Base-by-base conservation (phyloP, 2,113 vertebrate species). In the Menura novaehollandiae region DNA sequence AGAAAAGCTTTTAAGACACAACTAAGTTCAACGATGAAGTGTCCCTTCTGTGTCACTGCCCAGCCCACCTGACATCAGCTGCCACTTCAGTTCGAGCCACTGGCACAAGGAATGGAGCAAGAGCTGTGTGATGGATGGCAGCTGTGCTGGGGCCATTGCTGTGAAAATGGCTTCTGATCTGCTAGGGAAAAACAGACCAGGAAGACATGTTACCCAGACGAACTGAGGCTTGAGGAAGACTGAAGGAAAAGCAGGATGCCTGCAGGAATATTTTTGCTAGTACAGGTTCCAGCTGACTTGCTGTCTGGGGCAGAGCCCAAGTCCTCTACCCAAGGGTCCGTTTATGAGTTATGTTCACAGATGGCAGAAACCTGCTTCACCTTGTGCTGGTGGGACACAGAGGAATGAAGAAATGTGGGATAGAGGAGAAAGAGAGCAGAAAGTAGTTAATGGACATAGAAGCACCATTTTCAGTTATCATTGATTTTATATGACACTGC, bases 61-160 rank as follows among this genome's bases (percentile, higher is more conserved):
- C 76, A 56, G 41, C 66, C 75, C 22, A 24, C 41, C 60, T 71
- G 72, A 30, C 32, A 55, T 24, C 35, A 56, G 35, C 62, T 44
- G 46, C 51, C 7, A 2, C n/a, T 47, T 49, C 20, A 7, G 13
- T 22, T 69, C 39, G 52, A 62, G 63, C 46, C 33, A 7, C 52
- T 56, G 53, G 28, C n/a, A 49, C 0, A 0, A 39, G 18, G 5
- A 81, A 39, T 0, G 4, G 47, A 63, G 16, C 18, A 37, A 43
- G 19, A 43, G 37, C 26, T 20, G 6, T 23, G 16, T 5, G 13
- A 53, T 11, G 24, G 10, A 20, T 0, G 5, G 35, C 2, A 11
- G 30, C 43, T 33, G 18, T 26, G 64, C 43, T 39, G 67, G 28
- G 24, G 15, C 33, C 51, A 46, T 6, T 44, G 39, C 51, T 75